phyloP scores from a whole-genome alignment of 2,113 vertebrate species.

The Bungarus multicinctus region DNA sequence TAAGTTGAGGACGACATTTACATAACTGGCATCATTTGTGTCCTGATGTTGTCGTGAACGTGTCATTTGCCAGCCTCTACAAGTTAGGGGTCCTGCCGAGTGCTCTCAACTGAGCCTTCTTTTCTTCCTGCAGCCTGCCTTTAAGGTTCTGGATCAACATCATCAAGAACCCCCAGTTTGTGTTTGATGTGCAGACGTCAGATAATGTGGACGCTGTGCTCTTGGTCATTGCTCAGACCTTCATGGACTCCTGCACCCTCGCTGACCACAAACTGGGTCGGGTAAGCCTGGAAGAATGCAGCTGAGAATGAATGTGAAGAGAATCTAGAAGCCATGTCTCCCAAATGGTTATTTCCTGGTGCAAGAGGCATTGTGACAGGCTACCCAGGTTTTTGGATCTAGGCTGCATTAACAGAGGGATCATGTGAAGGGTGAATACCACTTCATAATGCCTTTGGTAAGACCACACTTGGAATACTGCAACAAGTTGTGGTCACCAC shows the following conservation, averaged over 20 bases:
- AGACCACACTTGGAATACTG: too few species aligned
- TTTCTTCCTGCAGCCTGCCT: conserved; percentile 78
- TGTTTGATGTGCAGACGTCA: conserved; percentile 93
- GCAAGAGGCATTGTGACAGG: not conserved
- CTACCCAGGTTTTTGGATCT: not conserved
- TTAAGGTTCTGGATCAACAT: conserved; percentile 98
- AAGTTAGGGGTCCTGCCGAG: not conserved
- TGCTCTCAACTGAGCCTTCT: rapidly evolving
- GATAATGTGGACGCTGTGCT: conserved; percentile 94
- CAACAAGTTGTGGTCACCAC: too few species aligned
- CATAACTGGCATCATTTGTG: not conserved
- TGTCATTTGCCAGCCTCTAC: not conserved
- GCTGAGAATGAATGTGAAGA: not conserved
- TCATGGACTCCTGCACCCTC: conserved; percentile 98
- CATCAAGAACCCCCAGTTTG: conserved; percentile 97
- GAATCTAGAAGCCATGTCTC: not conserved
- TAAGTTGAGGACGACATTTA: not conserved
- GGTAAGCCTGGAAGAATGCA: conserved; percentile 72
- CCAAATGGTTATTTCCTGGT: not conserved
- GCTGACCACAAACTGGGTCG: conserved; percentile 96
- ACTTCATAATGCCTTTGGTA: too few species aligned
- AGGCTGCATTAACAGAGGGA: too few species aligned
- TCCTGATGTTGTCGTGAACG: not conserved
- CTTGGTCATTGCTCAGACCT: conserved; percentile 94
- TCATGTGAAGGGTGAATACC: too few species aligned